Evolutionary conservation across 2,113 vertebrate genomes (phyloP), one percentile per base, ranked within the genome.

Genomic region (Hippocampus zosterae): DNA sequence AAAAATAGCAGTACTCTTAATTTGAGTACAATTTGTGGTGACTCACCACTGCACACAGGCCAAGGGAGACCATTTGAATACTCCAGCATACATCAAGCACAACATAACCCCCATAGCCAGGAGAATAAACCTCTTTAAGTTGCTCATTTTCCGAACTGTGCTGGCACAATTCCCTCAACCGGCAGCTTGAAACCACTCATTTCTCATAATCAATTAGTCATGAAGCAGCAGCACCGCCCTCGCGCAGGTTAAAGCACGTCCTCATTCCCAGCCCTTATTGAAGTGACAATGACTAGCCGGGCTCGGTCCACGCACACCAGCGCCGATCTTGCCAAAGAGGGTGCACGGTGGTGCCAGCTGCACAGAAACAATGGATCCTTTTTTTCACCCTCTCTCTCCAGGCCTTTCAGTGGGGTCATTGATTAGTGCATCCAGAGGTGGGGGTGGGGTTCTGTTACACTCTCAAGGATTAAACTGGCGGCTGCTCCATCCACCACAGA

Each of bases 181-280:
- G 21, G 21, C 52, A 53, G 19, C 21, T 55, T 23, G 6, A 68
- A 70, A 70, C 55, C 42, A 29, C 44, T 69, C 6, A 13, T 66
- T 80, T 70, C 71, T 60, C 25, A 65, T 63, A 29, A 87, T 79
- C 69, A 83, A 84, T 88, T 84, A 87, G 71, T 85, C 71, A 84
- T 85, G 79, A 81, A 63, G 74, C 53, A 41, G 74, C 77, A 55
- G 74, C 77, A 55, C 74, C 80, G 56, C 83, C 88, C 83, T 41
- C 0, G 29, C 8, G 71, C 33, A 37, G 33, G 33, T 74, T 69
- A 68, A 73, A 63, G 74, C 71, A 64, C 9, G 2, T 70, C n/a
- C n/a, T 56, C 33, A 50, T 55, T 55, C 52, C 21, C 52, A 55
- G 21, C 2, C 52, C 21, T 10, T 63, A 21, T 8, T 29, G 25